Conservation (phyloP, 2,888 invertebrate genomes). For the Andrena minutula region DNA sequence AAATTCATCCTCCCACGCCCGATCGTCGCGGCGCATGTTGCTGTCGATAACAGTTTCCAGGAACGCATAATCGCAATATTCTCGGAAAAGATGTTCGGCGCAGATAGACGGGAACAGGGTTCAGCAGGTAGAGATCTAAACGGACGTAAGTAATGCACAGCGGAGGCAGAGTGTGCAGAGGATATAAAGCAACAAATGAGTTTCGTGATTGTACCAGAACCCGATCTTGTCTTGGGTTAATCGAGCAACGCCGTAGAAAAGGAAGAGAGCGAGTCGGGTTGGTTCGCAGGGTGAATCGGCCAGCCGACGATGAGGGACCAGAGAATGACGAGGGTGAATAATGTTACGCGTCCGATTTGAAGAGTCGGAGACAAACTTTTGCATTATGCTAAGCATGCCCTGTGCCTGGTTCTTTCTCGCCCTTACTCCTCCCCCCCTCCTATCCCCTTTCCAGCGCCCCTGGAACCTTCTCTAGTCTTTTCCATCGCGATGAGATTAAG, state of each 20-base stretch:
- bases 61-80: slow-evolving; percentile 61
- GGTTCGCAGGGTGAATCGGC: slow-evolving; percentile 53
- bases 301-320: slow-evolving; percentile 30
- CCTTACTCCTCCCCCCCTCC: background rate
- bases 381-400: slow-evolving; percentile 31
- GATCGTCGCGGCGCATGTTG: slow-evolving; percentile 15
- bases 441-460: background rate
- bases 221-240: slow-evolving; percentile 76
- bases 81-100: slow-evolving; percentile 56
- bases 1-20: slow-evolving; percentile 39
- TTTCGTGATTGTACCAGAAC: slow-evolving; percentile 75
- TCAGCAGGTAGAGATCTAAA: slow-evolving; percentile 69
- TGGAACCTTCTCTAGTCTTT: slow-evolving; percentile 10
- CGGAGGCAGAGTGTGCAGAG: slow-evolving; percentile 54
- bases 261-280: background rate
- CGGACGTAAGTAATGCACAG: slow-evolving; percentile 68
- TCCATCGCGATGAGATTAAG: slow-evolving; percentile 46
- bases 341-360: slow-evolving; percentile 57
- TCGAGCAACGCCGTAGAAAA: slow-evolving; percentile 72
- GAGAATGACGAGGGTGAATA: slow-evolving; percentile 64
- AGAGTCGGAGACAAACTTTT: slow-evolving; percentile 44
- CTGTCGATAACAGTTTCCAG: slow-evolving; percentile 61
- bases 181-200: slow-evolving; percentile 76
- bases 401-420: slow-evolving; percentile 3
- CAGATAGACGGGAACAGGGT: slow-evolving; percentile 50